Base-by-base conservation (phyloP, 2,797 vertebrate genomes). In the Pitangus sulphuratus region DNA sequence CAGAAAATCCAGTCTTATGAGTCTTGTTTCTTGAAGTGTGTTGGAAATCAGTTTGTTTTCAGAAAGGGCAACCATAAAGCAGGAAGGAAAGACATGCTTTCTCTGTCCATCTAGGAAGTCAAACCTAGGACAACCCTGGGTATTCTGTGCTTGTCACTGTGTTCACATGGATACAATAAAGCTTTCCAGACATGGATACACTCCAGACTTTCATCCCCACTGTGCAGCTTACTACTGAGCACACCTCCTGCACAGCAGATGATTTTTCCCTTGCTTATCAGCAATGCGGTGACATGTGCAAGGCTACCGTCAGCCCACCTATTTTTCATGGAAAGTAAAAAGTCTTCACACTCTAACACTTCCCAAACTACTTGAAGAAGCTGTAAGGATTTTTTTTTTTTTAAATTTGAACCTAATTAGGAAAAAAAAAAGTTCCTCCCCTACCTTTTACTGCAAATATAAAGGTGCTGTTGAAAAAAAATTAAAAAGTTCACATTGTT, bases 21-120 rank as follows among this genome's bases (percentile, higher is more conserved):
- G 47, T 84, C 54, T 88, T 42, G 26, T 60, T 84, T 84, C 40
- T 77, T 77, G 58, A 93, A 79, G 53, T n/a, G 84, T 83, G 47
- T 48, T 80, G 24, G 51, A 80, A 82, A 76, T 87, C 3, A 35
- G 9, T 60, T 69, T 86, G 24, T 56, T 91, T 91, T 83, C 42
- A 87, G 47, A 85, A 89, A 31, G 42, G 16, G 45, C 62, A 93
- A 30, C 64, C 83, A 15, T 86, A 16, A 78, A 80, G 42, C 0
- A 1, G 21, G 47, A 35, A 48, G 33, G 64, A 68, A 42, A 85
- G 40, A 83, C 87, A 40, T 50, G 3, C 40, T 87, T 62, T 56
- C 12, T 53, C 20, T 82, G 48, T 30, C 35, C 2, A 1, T 61
- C 40, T 77, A 64, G 40, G 53, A 96, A 87, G 68, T 77, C 68